Evolutionary conservation across 2,797 vertebrate species (phyloP).

Genomic region (Orientallactaga sibirica): DNA sequence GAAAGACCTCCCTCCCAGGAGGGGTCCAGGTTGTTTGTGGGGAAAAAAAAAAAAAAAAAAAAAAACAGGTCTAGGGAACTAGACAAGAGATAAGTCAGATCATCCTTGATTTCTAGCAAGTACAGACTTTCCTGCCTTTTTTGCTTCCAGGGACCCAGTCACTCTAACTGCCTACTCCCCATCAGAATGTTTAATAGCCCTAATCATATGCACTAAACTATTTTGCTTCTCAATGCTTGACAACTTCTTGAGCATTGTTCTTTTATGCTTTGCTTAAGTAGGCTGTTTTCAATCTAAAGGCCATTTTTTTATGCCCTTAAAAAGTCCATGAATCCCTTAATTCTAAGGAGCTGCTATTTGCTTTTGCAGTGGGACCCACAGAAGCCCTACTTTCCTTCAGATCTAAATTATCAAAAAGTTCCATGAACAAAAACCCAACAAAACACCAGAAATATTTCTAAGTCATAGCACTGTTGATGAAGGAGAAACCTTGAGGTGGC

Average conservation of each 20-base stretch:
- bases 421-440: background rate
- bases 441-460: background rate
- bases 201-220: background rate
- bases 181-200: no score
- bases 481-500: background rate
- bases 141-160: no score
- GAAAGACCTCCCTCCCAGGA: no score
- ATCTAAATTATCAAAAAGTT: background rate
- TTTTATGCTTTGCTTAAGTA: background rate
- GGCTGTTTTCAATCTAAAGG: background rate
- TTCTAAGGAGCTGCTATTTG: slow-evolving; percentile 1
- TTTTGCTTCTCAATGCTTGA: slow-evolving; percentile 1
- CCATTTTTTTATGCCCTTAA: background rate
- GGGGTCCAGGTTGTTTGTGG: no score
- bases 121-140: no score
- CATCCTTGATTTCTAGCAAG: no score
- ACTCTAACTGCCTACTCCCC: no score
- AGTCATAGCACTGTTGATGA: background rate
- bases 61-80: no score
- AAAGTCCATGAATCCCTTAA: background rate
- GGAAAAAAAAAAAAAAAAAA: no score
- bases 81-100: no score
- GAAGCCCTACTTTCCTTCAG: background rate
- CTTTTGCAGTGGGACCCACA: background rate
- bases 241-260: background rate